These are phyloP conservation scores for Alentia gelatinosa DNA, from an alignment of 2,888 invertebrate genomes.

Conservation along the genomic window DNA sequence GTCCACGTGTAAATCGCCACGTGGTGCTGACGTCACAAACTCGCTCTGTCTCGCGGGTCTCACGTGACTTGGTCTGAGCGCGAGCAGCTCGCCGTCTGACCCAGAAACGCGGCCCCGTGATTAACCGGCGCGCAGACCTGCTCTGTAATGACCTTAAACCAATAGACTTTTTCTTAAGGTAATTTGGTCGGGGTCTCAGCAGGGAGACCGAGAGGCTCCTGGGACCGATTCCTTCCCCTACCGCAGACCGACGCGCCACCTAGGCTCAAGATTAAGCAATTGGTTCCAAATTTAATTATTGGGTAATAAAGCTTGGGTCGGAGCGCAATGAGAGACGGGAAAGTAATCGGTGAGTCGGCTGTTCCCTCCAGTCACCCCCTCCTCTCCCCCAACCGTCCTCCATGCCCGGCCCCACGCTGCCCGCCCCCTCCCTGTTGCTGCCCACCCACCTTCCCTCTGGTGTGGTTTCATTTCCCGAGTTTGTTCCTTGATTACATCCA, in stretches of 20 bases:
- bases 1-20: too few species aligned
- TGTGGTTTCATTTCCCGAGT: background rate
- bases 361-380: background rate
- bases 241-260: background rate
- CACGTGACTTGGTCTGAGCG: too few species aligned
- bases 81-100: too few species aligned
- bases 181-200: background rate
- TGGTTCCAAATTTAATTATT: slow-evolving; percentile 22
- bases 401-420: background rate
- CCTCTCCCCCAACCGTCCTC: background rate
- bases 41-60: too few species aligned
- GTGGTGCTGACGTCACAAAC: too few species aligned
- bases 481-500: slow-evolving; percentile 3
- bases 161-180: background rate
- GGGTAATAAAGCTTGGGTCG: background rate
- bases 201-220: background rate
- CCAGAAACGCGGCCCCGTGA: background rate
- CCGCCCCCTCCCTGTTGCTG: background rate
- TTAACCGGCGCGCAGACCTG: background rate
- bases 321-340: background rate
- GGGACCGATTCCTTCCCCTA: background rate
- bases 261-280: slow-evolving; percentile 8
- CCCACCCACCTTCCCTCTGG: background rate
- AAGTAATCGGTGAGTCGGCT: too few species aligned
- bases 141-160: slow-evolving; percentile 5